A percentile compares a stretch with the other conserved stretches of the same genome.
Conservation (phyloP, 1,140 invertebrate species). For the Drosophila seguyi region DNA sequence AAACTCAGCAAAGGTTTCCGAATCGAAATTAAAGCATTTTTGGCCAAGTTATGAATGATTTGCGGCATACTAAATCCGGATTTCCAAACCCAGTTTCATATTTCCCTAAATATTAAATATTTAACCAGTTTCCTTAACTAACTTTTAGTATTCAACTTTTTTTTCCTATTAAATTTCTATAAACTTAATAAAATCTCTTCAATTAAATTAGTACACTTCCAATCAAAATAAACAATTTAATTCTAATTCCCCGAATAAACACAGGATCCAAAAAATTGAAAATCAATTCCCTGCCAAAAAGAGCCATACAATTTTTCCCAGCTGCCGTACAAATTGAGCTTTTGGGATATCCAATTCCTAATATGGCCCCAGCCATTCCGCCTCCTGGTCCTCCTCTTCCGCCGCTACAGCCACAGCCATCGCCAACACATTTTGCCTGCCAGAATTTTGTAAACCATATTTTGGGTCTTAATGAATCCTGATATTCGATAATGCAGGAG, state of each 20-base stretch:
- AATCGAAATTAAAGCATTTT: no score
- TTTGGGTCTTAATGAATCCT: constrained; percentile 75
- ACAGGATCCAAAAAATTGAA: background rate
- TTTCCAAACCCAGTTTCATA: no score
- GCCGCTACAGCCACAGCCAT: background rate
- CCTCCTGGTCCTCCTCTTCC: background rate
- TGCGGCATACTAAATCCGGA: no score
- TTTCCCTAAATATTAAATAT: no score
- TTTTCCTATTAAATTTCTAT: no score
- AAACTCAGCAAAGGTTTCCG: no score
- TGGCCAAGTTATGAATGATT: no score
- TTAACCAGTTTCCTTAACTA: no score
- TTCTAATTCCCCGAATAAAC: background rate
- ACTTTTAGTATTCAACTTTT: no score
- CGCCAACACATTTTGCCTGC: constrained; percentile 14
- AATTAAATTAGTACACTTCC: background rate
- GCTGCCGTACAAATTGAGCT: constrained; percentile 31
- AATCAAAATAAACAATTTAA: background rate
- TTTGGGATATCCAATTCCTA: constrained; percentile 25
- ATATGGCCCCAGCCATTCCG: constrained; percentile 1
- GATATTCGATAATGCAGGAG: constrained; percentile 77
- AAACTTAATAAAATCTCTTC: no score
- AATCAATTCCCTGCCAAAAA: constrained; percentile 9
- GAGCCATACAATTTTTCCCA: constrained; percentile 5
- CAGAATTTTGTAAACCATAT: constrained; percentile 69